These are phyloP conservation scores for Dicrurus megarhynchus DNA, from an alignment of 2,113 vertebrate genomes.

Conservation along the genomic window DNA sequence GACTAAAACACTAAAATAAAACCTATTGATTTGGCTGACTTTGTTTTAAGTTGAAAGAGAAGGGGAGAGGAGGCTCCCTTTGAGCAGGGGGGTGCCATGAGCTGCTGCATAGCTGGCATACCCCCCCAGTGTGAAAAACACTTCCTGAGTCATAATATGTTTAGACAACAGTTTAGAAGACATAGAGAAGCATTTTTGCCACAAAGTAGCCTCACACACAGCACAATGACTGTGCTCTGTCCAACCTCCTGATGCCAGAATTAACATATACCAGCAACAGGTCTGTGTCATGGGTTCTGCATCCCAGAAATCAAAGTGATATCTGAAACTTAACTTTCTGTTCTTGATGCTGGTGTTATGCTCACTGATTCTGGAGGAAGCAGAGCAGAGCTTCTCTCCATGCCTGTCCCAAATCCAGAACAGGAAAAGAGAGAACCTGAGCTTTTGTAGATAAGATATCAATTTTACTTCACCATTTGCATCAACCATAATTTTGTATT, in stretches of 20 bases:
- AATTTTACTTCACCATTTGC: neutral
- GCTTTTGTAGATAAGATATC: neutral
- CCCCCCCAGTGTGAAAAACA: neutral
- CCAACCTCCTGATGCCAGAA: neutral
- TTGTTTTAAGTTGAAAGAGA: neutral
- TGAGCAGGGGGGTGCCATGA: rapidly evolving
- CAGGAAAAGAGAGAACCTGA: neutral
- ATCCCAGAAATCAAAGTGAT: neutral
- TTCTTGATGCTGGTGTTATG: neutral
- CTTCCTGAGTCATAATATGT: rapidly evolving
- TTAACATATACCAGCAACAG: neutral
- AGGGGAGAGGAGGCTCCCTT: neutral
- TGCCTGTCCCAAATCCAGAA: neutral
- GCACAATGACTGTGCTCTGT: rapidly evolving
- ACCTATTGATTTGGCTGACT: neutral
- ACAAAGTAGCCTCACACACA: neutral
- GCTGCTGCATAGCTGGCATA: neutral
- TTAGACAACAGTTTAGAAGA: neutral
- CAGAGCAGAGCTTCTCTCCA: neutral
- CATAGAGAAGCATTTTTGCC: neutral
- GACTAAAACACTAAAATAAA: neutral
- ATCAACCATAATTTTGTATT: neutral
- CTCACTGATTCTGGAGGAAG: neutral
- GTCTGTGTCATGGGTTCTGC: neutral
- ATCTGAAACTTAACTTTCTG: neutral